These are phyloP conservation scores for Patiria miniata DNA, from an alignment of 35 echinoderm and acorn worm species.

Conservation along the genomic window DNA sequence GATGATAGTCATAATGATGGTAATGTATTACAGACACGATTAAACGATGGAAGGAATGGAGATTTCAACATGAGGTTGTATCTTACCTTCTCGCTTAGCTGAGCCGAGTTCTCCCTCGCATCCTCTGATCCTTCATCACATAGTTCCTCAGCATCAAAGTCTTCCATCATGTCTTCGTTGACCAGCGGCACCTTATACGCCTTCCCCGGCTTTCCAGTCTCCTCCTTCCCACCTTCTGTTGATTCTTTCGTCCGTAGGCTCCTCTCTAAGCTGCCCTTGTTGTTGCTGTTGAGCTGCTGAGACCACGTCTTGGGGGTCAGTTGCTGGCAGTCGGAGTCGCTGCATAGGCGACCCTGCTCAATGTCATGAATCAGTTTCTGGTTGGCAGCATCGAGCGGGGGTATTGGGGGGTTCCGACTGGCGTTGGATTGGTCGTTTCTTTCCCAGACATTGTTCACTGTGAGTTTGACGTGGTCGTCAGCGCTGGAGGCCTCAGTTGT, in stretches of 20 bases:
- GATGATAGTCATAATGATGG: too few relatives aligned
- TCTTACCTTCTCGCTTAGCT: conserved; percentile 62
- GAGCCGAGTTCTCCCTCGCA: conserved; percentile 51
- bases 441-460: background rate
- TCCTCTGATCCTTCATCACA: conserved; percentile 48
- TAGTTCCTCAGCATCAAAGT: conserved; percentile 61
- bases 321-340: background rate
- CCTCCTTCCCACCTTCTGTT: background rate
- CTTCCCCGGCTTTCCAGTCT: conserved; percentile 20
- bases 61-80: too few relatives aligned
- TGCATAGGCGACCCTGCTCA: conserved; percentile 43
- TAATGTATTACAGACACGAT: too few relatives aligned
- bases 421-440: background rate
- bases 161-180: conserved; percentile 59
- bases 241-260: background rate
- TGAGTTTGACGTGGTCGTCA: background rate
- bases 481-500: background rate
- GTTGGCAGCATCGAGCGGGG: background rate
- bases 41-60: too few relatives aligned
- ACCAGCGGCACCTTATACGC: conserved; percentile 55
- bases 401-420: background rate
- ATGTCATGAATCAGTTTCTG: conserved; percentile 60
- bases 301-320: background rate
- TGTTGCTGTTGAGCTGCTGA: conserved; percentile 12
- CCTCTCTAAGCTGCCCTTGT: conserved; percentile 25